phyloP scores from a whole-genome alignment of 2,888 invertebrate species.

The Mamestra brassicae region DNA sequence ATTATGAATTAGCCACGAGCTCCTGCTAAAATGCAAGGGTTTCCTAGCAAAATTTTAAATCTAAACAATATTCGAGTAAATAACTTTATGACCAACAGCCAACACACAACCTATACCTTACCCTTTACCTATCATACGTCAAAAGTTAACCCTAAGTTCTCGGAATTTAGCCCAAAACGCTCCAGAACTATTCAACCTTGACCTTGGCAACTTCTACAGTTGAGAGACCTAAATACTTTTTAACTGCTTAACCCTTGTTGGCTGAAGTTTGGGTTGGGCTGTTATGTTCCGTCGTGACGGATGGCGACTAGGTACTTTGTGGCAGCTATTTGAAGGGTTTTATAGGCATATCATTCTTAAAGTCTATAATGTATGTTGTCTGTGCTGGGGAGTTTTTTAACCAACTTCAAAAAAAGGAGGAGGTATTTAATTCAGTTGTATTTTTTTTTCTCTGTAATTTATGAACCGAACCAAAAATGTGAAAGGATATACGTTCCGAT shows the following conservation, averaged over 20 bases:
- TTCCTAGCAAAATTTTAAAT: no score
- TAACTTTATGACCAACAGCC: neutral
- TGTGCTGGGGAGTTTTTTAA: no score
- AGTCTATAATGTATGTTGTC: no score
- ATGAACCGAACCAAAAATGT: no score
- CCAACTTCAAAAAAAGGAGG: no score
- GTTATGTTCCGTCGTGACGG: neutral
- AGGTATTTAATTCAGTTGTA: no score
- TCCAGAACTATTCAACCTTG: conserved; percentile 32
- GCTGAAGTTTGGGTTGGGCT: conserved; percentile 4
- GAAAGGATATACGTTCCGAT: no score
- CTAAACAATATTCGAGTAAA: neutral
- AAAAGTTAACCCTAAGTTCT: conserved; percentile 17
- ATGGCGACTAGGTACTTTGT: neutral
- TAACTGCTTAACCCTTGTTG: conserved; percentile 30
- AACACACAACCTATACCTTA: neutral
- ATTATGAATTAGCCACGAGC: no score
- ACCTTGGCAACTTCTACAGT: conserved; percentile 27
- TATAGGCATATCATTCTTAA: neutral
- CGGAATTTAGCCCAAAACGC: conserved; percentile 15
- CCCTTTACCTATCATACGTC: conserved; percentile 12
- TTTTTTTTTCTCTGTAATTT: no score
- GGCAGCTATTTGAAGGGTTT: neutral
- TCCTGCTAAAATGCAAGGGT: no score
- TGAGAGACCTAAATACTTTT: conserved; percentile 34